Percentiles rank a stretch among this genome's conserved stretches.
Evolutionary conservation across 2,797 vertebrate genomes (phyloP).

Genomic region (Onychomys arenicola): DNA sequence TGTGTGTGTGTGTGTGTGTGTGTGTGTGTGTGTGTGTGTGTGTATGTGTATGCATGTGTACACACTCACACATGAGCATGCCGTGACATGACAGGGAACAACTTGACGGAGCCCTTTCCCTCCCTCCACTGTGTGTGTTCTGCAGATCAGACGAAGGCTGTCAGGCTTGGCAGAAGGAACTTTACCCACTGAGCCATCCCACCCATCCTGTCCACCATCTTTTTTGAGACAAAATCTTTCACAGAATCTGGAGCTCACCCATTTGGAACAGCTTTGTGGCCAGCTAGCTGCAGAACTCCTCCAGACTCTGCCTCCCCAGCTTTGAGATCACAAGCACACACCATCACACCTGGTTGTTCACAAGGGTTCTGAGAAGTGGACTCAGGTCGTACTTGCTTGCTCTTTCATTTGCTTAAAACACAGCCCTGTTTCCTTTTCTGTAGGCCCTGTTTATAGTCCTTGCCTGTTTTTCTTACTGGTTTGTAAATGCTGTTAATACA

Average conservation of each 20-base stretch:
- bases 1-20: background rate
- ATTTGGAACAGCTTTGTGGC: background rate
- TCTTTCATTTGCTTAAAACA: background rate
- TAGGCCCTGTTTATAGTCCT: background rate
- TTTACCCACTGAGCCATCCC: background rate
- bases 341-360: too few species aligned
- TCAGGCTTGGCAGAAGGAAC: background rate
- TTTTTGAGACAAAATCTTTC: background rate
- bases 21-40: background rate
- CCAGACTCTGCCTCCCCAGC: background rate
- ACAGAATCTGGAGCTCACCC: background rate
- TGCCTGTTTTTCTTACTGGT: background rate
- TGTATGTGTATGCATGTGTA: too few species aligned
- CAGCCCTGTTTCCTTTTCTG: background rate
- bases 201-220: background rate
- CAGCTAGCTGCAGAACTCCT: background rate
- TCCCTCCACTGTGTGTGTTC: background rate
- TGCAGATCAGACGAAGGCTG: background rate
- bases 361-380: background rate
- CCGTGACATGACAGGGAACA: background rate
- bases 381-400: background rate
- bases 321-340: background rate
- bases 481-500: conserved; percentile 16
- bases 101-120: background rate
- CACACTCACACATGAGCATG: background rate